phyloP scores from a whole-genome alignment of 2,113 vertebrate genomes.

The Nycticorax nycticorax region DNA sequence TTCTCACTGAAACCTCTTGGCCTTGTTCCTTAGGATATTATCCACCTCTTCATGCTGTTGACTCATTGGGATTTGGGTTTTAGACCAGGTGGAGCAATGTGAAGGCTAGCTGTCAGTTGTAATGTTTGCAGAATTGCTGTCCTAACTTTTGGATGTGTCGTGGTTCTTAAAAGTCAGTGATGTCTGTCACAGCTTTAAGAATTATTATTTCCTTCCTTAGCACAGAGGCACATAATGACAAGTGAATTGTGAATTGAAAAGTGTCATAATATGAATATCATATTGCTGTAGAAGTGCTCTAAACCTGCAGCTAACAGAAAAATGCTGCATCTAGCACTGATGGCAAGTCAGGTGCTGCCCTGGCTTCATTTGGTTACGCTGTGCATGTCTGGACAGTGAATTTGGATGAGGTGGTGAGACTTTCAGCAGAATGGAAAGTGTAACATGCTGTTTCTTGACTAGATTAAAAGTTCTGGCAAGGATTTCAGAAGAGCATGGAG shows the following conservation, averaged over 20 bases:
- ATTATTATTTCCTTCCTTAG: neutral
- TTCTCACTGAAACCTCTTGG: neutral
- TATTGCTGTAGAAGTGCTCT: neutral
- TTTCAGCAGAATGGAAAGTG: neutral
- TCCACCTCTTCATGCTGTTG: neutral
- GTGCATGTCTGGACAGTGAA: neutral
- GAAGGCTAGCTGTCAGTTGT: neutral
- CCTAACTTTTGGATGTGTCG: neutral
- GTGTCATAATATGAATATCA: neutral
- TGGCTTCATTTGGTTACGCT: neutral
- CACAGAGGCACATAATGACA: neutral
- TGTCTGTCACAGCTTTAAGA: neutral
- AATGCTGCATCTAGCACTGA: neutral
- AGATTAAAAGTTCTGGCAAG: conserved; percentile 1
- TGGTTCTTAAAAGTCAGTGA: neutral
- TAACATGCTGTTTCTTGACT: conserved; percentile 34
- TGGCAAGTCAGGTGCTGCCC: neutral
- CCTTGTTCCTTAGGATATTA: neutral
- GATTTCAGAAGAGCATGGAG: conserved; percentile 13
- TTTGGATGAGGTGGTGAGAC: neutral
- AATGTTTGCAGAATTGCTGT: neutral
- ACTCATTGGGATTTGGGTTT: neutral
- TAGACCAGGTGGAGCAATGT: neutral
- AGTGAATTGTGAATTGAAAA: neutral
- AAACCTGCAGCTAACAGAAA: neutral